Evolutionary conservation across 2,113 vertebrate genomes (phyloP).

Genomic region (Ciconia maguari): DNA sequence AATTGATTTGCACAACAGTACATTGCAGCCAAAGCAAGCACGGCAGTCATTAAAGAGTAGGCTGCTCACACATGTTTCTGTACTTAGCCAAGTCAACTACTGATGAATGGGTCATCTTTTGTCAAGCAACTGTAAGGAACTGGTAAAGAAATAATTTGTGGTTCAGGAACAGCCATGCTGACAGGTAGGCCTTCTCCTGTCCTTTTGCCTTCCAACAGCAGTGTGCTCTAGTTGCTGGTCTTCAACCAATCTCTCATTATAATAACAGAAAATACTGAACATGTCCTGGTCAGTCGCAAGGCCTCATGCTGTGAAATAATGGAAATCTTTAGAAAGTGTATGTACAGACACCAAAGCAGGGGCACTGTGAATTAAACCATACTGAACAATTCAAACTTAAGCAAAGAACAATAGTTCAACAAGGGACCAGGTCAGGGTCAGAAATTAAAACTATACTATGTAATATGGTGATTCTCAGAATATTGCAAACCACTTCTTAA

Average conservation of each 20-base stretch:
- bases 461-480: background rate
- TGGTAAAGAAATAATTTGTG: background rate
- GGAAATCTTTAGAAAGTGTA: background rate
- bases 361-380: background rate
- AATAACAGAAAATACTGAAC: background rate
- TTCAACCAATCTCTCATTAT: background rate
- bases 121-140: conserved; percentile 12
- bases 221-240: background rate
- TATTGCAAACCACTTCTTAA: background rate
- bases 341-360: background rate
- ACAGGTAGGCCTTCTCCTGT: conserved; percentile 12
- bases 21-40: conserved; percentile 39
- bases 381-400: background rate
- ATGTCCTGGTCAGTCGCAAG: background rate
- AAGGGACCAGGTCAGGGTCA: background rate
- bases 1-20: conserved; percentile 49
- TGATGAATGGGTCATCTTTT: conserved; percentile 42
- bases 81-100: conserved; percentile 19
- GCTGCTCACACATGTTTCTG: conserved; percentile 42
- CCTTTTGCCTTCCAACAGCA: background rate
- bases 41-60: background rate
- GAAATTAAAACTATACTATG: background rate
- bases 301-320: background rate
- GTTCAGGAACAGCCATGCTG: background rate
- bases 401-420: background rate